These are phyloP conservation scores for Pelecanoides urinatrix DNA, from an alignment of 2,113 vertebrate genomes.

Conservation along the genomic window DNA sequence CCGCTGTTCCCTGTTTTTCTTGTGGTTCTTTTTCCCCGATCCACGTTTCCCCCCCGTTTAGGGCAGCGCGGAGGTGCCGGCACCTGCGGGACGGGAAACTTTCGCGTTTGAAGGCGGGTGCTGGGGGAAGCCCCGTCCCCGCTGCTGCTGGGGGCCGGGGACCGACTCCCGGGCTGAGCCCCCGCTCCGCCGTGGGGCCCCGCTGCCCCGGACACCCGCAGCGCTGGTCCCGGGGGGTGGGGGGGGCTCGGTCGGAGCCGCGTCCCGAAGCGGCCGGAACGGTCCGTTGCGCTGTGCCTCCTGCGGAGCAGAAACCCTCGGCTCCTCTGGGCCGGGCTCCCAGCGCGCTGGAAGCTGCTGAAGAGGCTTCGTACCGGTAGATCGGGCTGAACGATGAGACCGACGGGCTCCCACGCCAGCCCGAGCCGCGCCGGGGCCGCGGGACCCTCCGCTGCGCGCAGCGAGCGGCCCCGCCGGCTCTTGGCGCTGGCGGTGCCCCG, in stretches of 20 bases:
- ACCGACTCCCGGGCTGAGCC: background rate
- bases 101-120: background rate
- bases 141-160: background rate
- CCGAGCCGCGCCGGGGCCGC: too few relatives aligned
- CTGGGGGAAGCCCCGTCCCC: background rate
- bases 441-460: too few relatives aligned
- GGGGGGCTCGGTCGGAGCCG: background rate
- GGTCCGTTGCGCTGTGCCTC: background rate
- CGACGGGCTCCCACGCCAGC: too few relatives aligned
- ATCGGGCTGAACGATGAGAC: too few relatives aligned
- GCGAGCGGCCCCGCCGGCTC: too few relatives aligned
- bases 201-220: background rate
- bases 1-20: rapidly evolving
- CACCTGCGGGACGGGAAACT: background rate
- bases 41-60: background rate
- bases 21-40: rapidly evolving
- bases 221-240: background rate
- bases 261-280: background rate
- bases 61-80: background rate
- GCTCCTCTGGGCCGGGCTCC: background rate
- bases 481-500: too few relatives aligned
- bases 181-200: background rate
- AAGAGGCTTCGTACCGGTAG: background rate
- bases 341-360: too few relatives aligned
- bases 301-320: background rate